phyloP scores from a whole-genome alignment of 2,797 vertebrate species.

The Atherinosoma microstoma region DNA sequence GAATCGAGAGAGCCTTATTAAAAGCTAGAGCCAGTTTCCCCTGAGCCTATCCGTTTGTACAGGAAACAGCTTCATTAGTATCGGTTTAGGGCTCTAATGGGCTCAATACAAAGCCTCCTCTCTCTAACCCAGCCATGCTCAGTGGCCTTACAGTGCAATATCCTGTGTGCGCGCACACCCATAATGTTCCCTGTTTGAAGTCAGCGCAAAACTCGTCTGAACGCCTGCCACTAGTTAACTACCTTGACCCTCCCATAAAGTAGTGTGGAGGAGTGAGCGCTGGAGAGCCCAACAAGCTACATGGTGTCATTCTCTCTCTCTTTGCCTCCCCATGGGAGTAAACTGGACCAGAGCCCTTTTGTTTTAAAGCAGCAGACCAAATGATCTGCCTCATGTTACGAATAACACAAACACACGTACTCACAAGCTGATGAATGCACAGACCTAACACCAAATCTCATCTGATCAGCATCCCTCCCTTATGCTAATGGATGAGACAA shows the following conservation, averaged over 20 bases:
- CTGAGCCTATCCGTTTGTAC: conserved; percentile 81
- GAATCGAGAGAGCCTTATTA: conserved; percentile 87
- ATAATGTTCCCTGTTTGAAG: conserved; percentile 81
- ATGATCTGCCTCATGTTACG: conserved; percentile 57
- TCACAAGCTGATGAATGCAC: conserved; percentile 36
- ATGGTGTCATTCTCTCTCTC: conserved; percentile 55
- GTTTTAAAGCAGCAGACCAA: conserved; percentile 78
- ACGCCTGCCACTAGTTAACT: conserved; percentile 78
- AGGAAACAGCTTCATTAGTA: conserved; percentile 87
- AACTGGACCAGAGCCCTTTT: conserved; percentile 71
- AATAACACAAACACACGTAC: conserved; percentile 46
- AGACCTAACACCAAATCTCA: conserved; percentile 48
- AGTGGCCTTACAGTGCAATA: conserved; percentile 80
- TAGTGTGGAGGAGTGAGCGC: conserved; percentile 66
- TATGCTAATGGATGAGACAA: conserved; percentile 25
- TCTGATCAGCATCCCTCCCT: conserved; percentile 57
- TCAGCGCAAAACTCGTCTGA: conserved; percentile 75
- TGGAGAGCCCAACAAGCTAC: conserved; percentile 64
- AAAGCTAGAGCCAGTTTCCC: conserved; percentile 84
- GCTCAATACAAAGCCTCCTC: conserved; percentile 80
- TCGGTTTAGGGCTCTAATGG: conserved; percentile 84
- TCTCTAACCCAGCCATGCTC: conserved; percentile 76
- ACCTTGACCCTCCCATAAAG: conserved; percentile 76
- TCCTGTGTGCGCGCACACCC: conserved; percentile 76
- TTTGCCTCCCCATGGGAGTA: conserved; percentile 54